phyloP scores from a whole-genome alignment of 64 coral and sea anemone species.

The Dendrophyllia cribrosa region DNA sequence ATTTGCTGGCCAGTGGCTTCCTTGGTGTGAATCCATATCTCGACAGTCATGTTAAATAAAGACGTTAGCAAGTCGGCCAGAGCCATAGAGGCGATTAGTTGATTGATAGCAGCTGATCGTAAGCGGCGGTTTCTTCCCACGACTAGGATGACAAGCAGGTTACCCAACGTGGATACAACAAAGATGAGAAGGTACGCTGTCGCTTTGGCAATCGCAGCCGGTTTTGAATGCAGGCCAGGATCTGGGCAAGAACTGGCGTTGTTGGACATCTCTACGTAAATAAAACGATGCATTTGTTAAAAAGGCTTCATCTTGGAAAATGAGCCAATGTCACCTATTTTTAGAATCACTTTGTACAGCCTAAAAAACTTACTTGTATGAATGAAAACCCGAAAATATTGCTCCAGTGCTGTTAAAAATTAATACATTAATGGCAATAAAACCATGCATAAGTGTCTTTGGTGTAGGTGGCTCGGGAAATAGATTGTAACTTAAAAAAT shows the following conservation, averaged over 20 bases:
- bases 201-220: neutral
- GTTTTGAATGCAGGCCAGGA: neutral
- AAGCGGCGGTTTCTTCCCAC: neutral
- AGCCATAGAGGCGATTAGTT: slow-evolving; percentile 49
- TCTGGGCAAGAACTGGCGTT: slow-evolving; percentile 1
- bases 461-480: no score
- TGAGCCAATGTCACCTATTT: no score
- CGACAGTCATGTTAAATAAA: slow-evolving; percentile 51
- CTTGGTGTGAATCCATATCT: slow-evolving; percentile 27
- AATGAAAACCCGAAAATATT: no score
- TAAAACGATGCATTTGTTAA: neutral
- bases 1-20: neutral
- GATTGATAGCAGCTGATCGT: slow-evolving; percentile 29
- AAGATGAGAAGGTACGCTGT: slow-evolving; percentile 4
- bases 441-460: no score
- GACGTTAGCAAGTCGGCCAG: slow-evolving; percentile 54
- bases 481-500: no score
- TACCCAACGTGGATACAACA: neutral
- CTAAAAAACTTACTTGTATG: no score
- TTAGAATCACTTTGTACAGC: no score
- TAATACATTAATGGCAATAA: no score
- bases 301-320: no score
- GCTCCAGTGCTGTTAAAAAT: no score
- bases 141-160: neutral
- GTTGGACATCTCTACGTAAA: neutral